Percentiles rank a stretch among this genome's conserved stretches.
Conservation (phyloP, 2,797 vertebrate species). For the Arnoldichthys spilopterus region DNA sequence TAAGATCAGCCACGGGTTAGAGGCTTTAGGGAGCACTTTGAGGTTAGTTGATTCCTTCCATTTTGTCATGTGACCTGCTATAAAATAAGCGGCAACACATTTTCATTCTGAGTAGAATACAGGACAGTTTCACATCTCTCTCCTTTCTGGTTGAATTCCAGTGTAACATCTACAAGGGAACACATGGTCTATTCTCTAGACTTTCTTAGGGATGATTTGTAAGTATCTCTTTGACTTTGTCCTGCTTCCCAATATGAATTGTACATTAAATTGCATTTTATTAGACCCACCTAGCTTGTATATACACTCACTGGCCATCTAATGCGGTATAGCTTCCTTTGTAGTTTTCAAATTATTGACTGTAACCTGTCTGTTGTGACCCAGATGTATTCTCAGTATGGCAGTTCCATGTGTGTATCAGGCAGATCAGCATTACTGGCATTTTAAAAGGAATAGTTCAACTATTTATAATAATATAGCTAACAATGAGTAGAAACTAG, state of each 20-base stretch:
- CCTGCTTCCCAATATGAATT: constrained; percentile 7
- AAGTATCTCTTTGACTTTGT: constrained; percentile 64
- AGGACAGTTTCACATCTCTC: constrained; percentile 4
- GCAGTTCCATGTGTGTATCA: background rate
- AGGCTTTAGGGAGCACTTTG: constrained; percentile 87
- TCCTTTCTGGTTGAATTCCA: constrained; percentile 49
- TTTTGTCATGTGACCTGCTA: background rate
- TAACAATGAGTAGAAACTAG: no score
- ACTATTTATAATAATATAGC: no score
- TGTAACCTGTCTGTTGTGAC: no score
- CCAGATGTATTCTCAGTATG: background rate
- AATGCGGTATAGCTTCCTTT: background rate
- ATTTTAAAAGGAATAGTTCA: background rate
- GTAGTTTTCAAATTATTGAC: background rate
- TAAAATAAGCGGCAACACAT: constrained; percentile 20
- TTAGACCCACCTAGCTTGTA: background rate
- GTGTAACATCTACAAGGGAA: constrained; percentile 87
- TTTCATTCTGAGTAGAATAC: background rate
- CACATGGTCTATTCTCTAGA: constrained; percentile 85
- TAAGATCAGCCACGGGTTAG: constrained; percentile 87
- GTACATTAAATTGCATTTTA: background rate
- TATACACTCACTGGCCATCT: no score
- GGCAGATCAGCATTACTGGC: background rate
- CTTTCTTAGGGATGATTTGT: constrained; percentile 88
- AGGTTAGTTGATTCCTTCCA: constrained; percentile 77